These are phyloP conservation scores for Octonoba sinensis DNA, from an alignment of 2,888 invertebrate species.

Conservation along the genomic window DNA sequence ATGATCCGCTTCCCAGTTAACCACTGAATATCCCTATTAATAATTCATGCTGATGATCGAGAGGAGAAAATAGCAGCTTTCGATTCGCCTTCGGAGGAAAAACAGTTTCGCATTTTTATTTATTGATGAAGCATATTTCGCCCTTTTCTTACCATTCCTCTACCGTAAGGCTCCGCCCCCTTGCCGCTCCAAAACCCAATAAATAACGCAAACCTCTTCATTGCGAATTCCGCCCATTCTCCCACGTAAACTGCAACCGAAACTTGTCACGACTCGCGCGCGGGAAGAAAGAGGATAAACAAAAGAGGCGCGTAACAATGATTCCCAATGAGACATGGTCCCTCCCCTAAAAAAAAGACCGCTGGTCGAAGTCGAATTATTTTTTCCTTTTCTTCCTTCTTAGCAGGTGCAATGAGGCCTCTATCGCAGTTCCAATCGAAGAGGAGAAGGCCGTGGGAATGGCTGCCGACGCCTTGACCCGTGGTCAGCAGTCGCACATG, in stretches of 20 bases:
- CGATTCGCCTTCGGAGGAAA: no score
- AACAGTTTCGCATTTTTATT: no score
- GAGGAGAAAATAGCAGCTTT: no score
- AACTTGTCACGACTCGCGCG: not conserved
- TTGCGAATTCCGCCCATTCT: conserved; percentile 2
- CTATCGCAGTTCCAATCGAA: not conserved
- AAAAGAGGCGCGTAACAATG: conserved; percentile 1
- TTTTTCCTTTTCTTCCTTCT: no score
- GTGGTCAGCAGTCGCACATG: conserved; percentile 55
- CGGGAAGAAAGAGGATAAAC: not conserved
- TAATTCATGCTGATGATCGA: no score
- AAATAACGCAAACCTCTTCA: not conserved
- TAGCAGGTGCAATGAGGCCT: conserved; percentile 8
- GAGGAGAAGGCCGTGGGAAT: conserved; percentile 38
- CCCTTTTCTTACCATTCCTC: not conserved
- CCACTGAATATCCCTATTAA: no score
- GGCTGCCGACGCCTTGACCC: conserved; percentile 46
- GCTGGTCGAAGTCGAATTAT: not conserved
- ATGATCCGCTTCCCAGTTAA: no score
- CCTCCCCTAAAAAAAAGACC: not conserved
- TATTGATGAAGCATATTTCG: no score
- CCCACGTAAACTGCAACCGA: not conserved
- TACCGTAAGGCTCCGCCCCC: not conserved
- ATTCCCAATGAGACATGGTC: conserved; percentile 11
- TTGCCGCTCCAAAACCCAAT: not conserved